Conservation (phyloP, 2,888 invertebrate species). For the Euphydryas editha region DNA sequence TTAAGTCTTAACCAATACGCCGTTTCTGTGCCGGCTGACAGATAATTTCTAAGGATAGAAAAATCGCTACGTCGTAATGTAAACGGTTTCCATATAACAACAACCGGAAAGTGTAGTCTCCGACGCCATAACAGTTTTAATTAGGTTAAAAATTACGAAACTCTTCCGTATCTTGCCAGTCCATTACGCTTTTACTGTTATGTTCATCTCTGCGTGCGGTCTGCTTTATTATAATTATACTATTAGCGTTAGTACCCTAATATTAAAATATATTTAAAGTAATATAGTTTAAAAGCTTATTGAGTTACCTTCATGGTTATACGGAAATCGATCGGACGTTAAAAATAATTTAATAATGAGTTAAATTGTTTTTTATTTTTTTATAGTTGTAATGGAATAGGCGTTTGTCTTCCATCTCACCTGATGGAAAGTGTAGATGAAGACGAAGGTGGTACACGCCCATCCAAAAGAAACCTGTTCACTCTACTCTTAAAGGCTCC, state of each 20-base stretch:
- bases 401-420: too few species aligned
- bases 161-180: slow-evolving; percentile 59
- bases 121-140: slow-evolving; percentile 67
- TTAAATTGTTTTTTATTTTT: too few species aligned
- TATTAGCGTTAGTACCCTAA: slow-evolving; percentile 16
- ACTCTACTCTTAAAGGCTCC: too few species aligned
- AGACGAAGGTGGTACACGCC: too few species aligned
- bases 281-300: neutral
- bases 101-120: slow-evolving; percentile 51
- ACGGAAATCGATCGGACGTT: too few species aligned
- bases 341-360: too few species aligned
- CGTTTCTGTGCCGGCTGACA: too few species aligned
- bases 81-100: slow-evolving; percentile 48
- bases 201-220: slow-evolving; percentile 55
- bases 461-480: too few species aligned
- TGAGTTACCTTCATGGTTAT: neutral
- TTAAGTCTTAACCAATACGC: too few species aligned
- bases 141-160: slow-evolving; percentile 69
- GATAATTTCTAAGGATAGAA: neutral
- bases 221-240: slow-evolving; percentile 36
- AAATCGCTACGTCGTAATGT: slow-evolving; percentile 9
- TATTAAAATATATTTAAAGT: slow-evolving; percentile 10
- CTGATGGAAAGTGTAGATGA: too few species aligned
- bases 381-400: too few species aligned
- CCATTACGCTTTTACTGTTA: slow-evolving; percentile 62